Evolutionary conservation across 2,113 vertebrate genomes (phyloP).

Genomic region (Calidris pygmaea): DNA sequence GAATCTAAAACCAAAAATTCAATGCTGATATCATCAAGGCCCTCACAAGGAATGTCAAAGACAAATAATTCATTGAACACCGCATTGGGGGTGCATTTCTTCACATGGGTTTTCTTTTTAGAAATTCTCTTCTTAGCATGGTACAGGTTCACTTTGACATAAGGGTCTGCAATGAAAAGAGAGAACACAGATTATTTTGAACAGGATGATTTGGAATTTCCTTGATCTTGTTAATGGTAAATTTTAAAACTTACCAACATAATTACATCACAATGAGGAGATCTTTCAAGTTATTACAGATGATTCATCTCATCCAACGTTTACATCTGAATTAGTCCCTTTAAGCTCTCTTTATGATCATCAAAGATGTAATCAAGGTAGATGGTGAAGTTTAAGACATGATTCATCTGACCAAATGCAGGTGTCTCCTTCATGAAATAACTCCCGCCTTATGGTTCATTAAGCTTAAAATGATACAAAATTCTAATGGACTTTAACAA

Average conservation of each 20-base stretch:
- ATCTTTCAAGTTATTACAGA: background rate
- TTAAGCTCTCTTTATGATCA: background rate
- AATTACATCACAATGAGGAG: background rate
- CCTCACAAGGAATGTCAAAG: conserved; percentile 93
- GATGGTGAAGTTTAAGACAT: background rate
- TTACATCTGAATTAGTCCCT: background rate
- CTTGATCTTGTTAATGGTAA: background rate
- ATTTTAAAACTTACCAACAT: background rate
- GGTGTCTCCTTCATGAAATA: background rate
- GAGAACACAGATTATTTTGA: background rate
- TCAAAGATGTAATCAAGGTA: background rate
- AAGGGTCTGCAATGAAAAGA: conserved; percentile 83
- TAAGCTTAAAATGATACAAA: background rate
- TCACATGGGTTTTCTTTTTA: conserved; percentile 98
- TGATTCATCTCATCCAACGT: background rate
- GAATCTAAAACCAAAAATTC: conserved; percentile 98
- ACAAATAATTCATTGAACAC: conserved; percentile 98
- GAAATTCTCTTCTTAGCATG: conserved; percentile 95
- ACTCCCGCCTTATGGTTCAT: background rate
- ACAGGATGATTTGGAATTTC: background rate
- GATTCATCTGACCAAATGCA: background rate
- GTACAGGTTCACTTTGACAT: conserved; percentile 96
- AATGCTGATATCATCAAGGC: conserved; percentile 93
- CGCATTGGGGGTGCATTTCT: conserved; percentile 94
- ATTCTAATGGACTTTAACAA: background rate